phyloP scores from a whole-genome alignment of 2,797 vertebrate species.

The Myotis myotis region DNA sequence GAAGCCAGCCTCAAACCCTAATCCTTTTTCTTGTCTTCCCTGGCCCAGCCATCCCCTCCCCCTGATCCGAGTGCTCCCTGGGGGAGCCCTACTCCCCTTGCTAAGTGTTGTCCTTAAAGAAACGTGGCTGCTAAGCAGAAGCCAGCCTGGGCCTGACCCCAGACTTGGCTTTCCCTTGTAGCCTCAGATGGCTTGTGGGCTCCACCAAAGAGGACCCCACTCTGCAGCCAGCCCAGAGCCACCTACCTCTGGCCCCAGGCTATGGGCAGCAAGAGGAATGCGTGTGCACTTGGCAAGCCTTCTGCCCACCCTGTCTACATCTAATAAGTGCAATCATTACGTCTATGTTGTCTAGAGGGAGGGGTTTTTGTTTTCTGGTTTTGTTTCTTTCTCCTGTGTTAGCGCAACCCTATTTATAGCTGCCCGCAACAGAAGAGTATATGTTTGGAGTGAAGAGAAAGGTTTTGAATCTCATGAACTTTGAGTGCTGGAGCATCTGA shows the following conservation, averaged over 20 bases:
- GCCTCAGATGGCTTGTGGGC: conserved; percentile 83
- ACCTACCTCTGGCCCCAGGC: conserved; percentile 70
- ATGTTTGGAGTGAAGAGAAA: conserved; percentile 75
- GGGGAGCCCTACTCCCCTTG: conserved; percentile 55
- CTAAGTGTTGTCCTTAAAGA: conserved; percentile 79
- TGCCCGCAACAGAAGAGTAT: conserved; percentile 83
- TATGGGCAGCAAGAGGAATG: conserved; percentile 78
- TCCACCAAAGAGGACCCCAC: conserved; percentile 87
- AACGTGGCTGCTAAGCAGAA: conserved; percentile 78
- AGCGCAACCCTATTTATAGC: conserved; percentile 87
- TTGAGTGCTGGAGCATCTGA: conserved; percentile 34
- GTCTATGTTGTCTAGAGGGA: conserved; percentile 85
- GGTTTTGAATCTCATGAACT: conserved; percentile 65
- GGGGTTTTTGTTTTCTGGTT: conserved; percentile 74
- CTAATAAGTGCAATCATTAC: conserved; percentile 91
- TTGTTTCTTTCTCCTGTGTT: conserved; percentile 75
- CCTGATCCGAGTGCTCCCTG: conserved; percentile 42
- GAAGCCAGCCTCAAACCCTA: conserved; percentile 48
- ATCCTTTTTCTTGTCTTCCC: background rate
- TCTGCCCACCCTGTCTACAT: conserved; percentile 86
- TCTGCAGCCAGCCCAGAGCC: conserved; percentile 63
- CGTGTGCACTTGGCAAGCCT: conserved; percentile 87
- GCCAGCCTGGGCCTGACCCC: conserved; percentile 60
- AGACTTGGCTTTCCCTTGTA: conserved; percentile 76
- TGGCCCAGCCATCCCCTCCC: conserved; percentile 57